These are phyloP conservation scores for Harpagoxenus sublaevis DNA, from an alignment of 2,888 invertebrate species.

Conservation along the genomic window DNA sequence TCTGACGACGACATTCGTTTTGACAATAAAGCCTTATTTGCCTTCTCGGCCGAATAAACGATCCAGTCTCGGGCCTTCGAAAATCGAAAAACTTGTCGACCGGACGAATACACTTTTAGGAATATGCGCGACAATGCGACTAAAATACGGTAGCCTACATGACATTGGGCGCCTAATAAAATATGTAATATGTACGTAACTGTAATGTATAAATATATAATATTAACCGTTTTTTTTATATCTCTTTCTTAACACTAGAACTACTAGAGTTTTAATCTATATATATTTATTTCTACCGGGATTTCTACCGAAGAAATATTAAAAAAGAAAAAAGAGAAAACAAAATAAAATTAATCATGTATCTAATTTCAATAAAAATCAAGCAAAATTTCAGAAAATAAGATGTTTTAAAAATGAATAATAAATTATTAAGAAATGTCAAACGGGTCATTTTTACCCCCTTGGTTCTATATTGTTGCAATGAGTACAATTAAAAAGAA, in stretches of 20 bases:
- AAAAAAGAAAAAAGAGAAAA: too few species aligned
- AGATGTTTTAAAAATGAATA: too few species aligned
- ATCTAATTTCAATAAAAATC: too few species aligned
- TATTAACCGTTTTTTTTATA: neutral
- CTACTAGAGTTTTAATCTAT: too few species aligned
- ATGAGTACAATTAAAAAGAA: too few species aligned
- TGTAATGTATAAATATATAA: neutral
- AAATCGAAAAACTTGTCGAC: neutral
- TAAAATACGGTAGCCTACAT: neutral
- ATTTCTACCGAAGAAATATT: too few species aligned
- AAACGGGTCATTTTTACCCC: too few species aligned
- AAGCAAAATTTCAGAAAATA: too few species aligned
- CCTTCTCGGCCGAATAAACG: neutral
- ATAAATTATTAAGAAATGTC: too few species aligned
- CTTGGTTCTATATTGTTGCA: too few species aligned
- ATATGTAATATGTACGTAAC: neutral
- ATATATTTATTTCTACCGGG: too few species aligned
- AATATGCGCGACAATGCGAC: neutral
- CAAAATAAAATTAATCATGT: too few species aligned
- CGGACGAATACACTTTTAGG: neutral
- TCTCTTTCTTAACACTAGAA: neutral
- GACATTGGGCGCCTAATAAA: neutral
- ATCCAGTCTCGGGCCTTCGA: neutral
- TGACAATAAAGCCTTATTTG: slow-evolving; percentile 21
- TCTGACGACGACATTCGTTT: neutral